Conservation (phyloP, 2,113 vertebrate genomes). For the Caranx ignobilis region DNA sequence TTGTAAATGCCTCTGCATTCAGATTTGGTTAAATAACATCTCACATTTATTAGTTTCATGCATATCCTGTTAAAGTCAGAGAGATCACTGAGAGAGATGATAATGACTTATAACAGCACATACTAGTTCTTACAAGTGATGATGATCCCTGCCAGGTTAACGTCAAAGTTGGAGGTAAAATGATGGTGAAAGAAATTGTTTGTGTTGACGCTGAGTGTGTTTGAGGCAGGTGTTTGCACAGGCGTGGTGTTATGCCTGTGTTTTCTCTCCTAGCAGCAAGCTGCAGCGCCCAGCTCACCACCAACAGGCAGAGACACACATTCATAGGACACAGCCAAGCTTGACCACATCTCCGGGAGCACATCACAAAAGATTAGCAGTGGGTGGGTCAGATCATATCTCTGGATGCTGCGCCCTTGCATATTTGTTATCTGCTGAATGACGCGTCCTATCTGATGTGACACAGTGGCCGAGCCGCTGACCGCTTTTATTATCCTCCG, state of each 20-base stretch:
- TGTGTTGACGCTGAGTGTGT: slow-evolving; percentile 25
- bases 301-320: slow-evolving; percentile 17
- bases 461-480: slow-evolving; percentile 52
- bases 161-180: slow-evolving; percentile 13
- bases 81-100: no score
- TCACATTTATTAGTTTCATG: neutral
- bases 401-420: slow-evolving; percentile 33
- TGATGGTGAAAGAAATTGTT: neutral
- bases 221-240: slow-evolving; percentile 36
- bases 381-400: slow-evolving; percentile 64
- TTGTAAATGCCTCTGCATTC: neutral
- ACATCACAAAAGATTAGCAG: slow-evolving; percentile 60
- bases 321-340: slow-evolving; percentile 28
- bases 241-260: slow-evolving; percentile 52
- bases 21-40: neutral
- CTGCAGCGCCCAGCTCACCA: slow-evolving; percentile 28
- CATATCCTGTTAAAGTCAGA: no score
- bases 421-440: slow-evolving; percentile 55
- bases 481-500: slow-evolving; percentile 59
- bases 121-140: neutral
- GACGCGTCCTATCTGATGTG: slow-evolving; percentile 70
- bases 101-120: no score
- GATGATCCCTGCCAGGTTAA: neutral
- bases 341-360: slow-evolving; percentile 28
- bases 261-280: slow-evolving; percentile 51